Conservation (phyloP, 2,797 vertebrate species). For the Heteromormyrus szaboi region DNA sequence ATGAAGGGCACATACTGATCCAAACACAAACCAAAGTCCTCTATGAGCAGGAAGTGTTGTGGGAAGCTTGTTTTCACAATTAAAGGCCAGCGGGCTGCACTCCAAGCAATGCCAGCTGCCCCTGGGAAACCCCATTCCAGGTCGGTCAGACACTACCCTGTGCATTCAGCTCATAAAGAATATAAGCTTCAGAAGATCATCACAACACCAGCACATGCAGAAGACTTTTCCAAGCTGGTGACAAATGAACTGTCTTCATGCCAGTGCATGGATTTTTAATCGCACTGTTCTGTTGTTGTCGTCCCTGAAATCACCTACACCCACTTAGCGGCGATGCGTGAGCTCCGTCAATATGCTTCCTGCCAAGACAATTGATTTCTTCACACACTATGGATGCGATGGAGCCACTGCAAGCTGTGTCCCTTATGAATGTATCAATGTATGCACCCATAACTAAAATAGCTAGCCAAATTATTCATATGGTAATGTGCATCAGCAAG, state of each 20-base stretch:
- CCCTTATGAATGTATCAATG: neutral
- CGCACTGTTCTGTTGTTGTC: neutral
- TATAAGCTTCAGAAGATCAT: neutral
- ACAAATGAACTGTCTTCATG: neutral
- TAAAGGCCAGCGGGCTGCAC: neutral
- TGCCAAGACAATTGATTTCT: constrained; percentile 13
- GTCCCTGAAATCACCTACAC: constrained; percentile 5
- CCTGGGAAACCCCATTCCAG: neutral
- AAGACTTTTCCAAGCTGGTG: neutral
- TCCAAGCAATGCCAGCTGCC: neutral
- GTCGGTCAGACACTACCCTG: neutral
- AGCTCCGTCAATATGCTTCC: constrained; percentile 9
- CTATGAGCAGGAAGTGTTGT: neutral
- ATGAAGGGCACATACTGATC: neutral
- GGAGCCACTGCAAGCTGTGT: neutral
- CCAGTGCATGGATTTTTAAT: constrained; percentile 2
- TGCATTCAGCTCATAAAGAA: neutral
- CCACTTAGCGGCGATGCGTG: neutral
- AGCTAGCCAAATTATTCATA: neutral
- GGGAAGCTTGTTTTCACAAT: neutral
- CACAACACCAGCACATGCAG: neutral
- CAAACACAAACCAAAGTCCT: neutral
- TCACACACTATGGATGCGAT: neutral
- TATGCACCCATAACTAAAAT: neutral
- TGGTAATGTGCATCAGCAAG: neutral